phyloP scores from a whole-genome alignment of 2,113 vertebrate genomes.

The Tenebrosternarchus preto region DNA sequence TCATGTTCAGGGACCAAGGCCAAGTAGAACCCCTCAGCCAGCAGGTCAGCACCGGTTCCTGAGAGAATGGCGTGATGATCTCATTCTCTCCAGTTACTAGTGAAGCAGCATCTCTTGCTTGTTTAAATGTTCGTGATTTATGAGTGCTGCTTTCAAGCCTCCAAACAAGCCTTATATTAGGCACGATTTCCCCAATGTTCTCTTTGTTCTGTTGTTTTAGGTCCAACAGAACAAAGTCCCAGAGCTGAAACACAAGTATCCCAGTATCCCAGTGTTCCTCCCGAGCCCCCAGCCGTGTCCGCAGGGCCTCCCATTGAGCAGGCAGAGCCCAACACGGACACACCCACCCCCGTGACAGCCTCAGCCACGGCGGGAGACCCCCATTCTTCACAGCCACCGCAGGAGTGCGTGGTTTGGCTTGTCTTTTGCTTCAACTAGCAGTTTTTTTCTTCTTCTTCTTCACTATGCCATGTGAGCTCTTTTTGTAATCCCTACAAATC shows the following conservation, averaged over 20 bases:
- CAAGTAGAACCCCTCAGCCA: background rate
- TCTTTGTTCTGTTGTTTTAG: background rate
- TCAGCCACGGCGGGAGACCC: constrained; percentile 46
- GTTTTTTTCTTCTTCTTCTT: too few species aligned
- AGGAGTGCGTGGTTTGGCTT: constrained; percentile 38
- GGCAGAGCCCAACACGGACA: constrained; percentile 25
- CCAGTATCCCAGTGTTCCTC: background rate
- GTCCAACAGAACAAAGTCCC: constrained; percentile 6
- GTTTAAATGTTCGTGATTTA: too few species aligned
- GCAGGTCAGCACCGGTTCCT: constrained; percentile 58
- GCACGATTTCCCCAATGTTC: background rate
- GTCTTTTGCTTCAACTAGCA: background rate
- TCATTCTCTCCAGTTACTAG: background rate
- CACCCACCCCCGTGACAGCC: constrained; percentile 2
- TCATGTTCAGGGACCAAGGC: constrained; percentile 26
- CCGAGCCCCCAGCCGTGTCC: background rate
- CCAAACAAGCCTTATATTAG: background rate
- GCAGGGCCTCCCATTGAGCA: background rate
- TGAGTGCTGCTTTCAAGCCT: too few species aligned
- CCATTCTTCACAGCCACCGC: background rate
- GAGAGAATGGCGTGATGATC: background rate
- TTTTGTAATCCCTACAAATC: background rate
- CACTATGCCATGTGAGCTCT: background rate
- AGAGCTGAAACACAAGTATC: background rate
- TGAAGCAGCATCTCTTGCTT: background rate